Percentiles rank a stretch among this genome's conserved stretches.
These are phyloP conservation scores for Leucophenga montana DNA, from an alignment of 2,888 invertebrate species.

Conservation along the genomic window DNA sequence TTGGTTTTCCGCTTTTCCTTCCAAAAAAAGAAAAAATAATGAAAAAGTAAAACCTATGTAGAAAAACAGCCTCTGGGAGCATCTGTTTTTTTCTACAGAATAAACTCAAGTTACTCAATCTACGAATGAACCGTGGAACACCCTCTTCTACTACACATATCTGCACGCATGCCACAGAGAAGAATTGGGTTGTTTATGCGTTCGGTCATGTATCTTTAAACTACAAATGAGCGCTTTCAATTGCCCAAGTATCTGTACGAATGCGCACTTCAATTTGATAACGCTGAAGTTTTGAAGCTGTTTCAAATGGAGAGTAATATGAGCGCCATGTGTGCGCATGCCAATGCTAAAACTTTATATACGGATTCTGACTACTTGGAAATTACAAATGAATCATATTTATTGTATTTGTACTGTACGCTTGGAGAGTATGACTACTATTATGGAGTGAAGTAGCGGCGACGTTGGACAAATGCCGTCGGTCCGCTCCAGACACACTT, in stretches of 20 bases:
- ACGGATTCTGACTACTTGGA: too few species aligned
- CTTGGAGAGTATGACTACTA: too few species aligned
- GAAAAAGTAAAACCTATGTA: too few species aligned
- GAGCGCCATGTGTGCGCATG: constrained; percentile 5
- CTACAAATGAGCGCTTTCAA: neutral
- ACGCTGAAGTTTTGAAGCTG: neutral
- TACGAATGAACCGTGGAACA: too few species aligned
- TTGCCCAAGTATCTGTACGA: neutral
- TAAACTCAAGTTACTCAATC: neutral
- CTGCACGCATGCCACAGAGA: neutral
- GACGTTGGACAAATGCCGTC: too few species aligned
- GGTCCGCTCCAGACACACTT: neutral
- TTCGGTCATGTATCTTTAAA: neutral
- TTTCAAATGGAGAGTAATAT: neutral
- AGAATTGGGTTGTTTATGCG: neutral
- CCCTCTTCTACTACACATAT: neutral
- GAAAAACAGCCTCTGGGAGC: neutral
- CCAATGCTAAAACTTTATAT: too few species aligned
- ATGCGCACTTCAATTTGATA: constrained; percentile 5
- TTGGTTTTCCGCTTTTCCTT: neutral
- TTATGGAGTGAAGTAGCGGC: neutral
- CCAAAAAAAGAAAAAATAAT: neutral
- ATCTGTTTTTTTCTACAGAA: constrained; percentile 17
- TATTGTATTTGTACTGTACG: constrained; percentile 7
- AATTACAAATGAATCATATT: constrained; percentile 7